Evolutionary conservation across 2,888 invertebrate genomes (phyloP), one percentile per base, ranked within the genome.

Genomic region (Ennomos fuscantarius): DNA sequence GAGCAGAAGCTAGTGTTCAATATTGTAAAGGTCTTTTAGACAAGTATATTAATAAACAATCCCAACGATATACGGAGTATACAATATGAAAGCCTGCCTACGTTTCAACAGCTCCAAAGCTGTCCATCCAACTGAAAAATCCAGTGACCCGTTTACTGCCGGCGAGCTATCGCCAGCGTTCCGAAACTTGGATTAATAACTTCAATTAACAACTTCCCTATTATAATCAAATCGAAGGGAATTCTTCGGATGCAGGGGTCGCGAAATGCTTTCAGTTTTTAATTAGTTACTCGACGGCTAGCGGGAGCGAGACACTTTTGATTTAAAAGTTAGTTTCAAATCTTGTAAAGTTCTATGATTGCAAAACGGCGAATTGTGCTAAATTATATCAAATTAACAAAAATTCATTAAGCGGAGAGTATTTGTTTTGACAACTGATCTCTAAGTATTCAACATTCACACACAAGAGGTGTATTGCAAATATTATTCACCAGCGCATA

Each of bases 201-300:
- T 80, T 78, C 79, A 79, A 84, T 82, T 85, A 81, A 82, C 84
- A 83, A 83, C 75, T 76, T 74, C 71, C 75, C 78, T 62, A 68
- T 80, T 75, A 78, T 75, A 81, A 81, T 82, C 72, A 76, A 86
- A 83, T 84, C 74, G 74, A 70, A 78, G 80, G 49, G 68, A 76
- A 78, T 76, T 78, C 79, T 78, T 78, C 65, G 72, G 66, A 69
- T 68, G 72, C 74, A 73, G 73, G 69, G 69, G 70, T 58, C 63
- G 60, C 62, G 66, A 61, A 66, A 68, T 69, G 60, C 62, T 65
- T 72, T 65, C 61, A 70, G 73, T 72, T 77, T 81, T 82, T 86
- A 84, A 85, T 84, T 84, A 81, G 79, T 78, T 76, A 79, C 69
- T 82, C 67, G 74, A 77, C 74, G 79, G 47, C 42, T 36, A 11